Conservation (phyloP, 2,797 vertebrate species). For the Gephyroberyx darwinii region DNA sequence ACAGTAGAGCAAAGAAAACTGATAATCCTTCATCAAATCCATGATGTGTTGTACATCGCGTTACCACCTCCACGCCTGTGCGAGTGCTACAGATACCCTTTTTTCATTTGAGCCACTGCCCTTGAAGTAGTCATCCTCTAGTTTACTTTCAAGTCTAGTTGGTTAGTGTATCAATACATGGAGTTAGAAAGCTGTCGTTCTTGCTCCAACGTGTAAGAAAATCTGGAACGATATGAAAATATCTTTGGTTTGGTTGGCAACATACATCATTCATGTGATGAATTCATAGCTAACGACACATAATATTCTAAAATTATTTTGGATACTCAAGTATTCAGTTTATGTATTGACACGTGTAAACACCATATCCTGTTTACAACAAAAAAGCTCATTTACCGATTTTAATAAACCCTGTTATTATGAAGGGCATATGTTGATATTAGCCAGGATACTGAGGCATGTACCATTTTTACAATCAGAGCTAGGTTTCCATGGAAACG, state of each 20-base stretch:
- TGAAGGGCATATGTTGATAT: neutral
- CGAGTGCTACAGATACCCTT: slow-evolving; percentile 11
- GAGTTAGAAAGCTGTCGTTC: slow-evolving; percentile 16
- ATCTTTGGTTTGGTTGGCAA: too few relatives aligned
- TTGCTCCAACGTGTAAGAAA: slow-evolving; percentile 23
- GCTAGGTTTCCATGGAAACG: slow-evolving; percentile 59
- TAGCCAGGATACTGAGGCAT: slow-evolving; percentile 12
- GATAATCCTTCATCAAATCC: slow-evolving; percentile 32
- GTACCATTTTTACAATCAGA: slow-evolving; percentile 30
- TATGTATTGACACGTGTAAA: neutral
- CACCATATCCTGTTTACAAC: slow-evolving; percentile 12
- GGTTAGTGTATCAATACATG: slow-evolving; percentile 5
- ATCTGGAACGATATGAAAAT: neutral
- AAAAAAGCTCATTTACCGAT: slow-evolving; percentile 2
- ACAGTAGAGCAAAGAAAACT: slow-evolving; percentile 29
- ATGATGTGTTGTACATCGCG: slow-evolving; percentile 4
- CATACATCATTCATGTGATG: neutral
- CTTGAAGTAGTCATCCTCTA: too few relatives aligned
- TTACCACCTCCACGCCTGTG: slow-evolving; percentile 2
- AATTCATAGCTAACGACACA: neutral
- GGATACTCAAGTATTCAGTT: neutral
- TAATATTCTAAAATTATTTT: slow-evolving; percentile 11
- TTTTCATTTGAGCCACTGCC: too few relatives aligned
- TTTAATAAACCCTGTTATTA: neutral
- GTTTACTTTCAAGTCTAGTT: slow-evolving; percentile 5